Base-by-base conservation (phyloP, 2,113 vertebrate genomes). In the Carlito syrichta region DNA sequence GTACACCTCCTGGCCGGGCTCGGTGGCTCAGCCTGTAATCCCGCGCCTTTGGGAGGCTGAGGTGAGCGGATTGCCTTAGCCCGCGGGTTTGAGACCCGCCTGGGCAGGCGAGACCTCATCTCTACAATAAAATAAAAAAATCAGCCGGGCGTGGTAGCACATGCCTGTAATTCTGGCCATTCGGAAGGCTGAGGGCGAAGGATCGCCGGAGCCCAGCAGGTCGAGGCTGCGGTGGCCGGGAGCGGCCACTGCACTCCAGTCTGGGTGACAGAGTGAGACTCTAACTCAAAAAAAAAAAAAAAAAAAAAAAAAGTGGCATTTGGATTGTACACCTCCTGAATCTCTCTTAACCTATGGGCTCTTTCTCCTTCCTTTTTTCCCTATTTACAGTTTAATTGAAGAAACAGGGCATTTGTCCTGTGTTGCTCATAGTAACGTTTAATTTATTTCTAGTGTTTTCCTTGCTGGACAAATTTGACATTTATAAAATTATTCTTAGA, bases 301-400 rank as follows among this genome's bases (percentile, higher is more conserved):
- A 58, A 32, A 63, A 66, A 50, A 35, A 6, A 45, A 1, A 5
- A 14, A 1, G 0, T 32, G 81, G 74, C 20, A 0, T 32, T 40
- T 48, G 86, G 56, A 0, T 13, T 25, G 10, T 13, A 2, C 5
- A 2, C 7, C 17, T 66, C 38, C 16, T 8, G 2, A 1, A 38
- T 77, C 56, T 71, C 83, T 40, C 20, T 50, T 32, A 30, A 45
- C 25, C 48, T 60, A 0, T 14, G 10, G n/a, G 3, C 4, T 68
- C 48, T 23, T 14, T 52, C 45, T 52, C 12, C 10, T 8, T 54
- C 56, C 8, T 22, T 45, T 74, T 12, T 2, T 16, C 40, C 22
- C 12, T 1, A 2, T 19, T 58, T 58, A 8, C 68, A 30, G 3
- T 52, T 76, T 35, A 11, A 19, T 4, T 86, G 45, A 43, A 56